A percentile compares a stretch with the other conserved stretches of the same genome.
Conservation (phyloP, 2,888 invertebrate species). For the Elegia similella region DNA sequence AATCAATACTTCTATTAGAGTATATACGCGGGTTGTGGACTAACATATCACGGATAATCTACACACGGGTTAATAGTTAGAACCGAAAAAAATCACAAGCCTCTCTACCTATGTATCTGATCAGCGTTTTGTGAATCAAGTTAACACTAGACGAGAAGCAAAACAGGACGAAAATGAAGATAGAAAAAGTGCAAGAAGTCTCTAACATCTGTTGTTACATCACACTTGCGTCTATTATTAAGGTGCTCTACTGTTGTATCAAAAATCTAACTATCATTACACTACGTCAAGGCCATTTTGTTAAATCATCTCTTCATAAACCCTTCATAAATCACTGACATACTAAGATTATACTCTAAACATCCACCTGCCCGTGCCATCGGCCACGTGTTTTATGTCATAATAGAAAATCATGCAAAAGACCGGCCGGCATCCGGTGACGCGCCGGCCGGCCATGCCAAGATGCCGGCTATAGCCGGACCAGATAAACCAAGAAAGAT, state of each 20-base stretch:
- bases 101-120: not conserved
- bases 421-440: constrained; percentile 24
- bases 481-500: not conserved
- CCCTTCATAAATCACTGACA: too few relatives aligned
- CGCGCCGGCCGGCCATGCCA: constrained; percentile 21
- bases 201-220: not conserved
- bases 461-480: not conserved
- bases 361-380: not conserved
- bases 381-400: constrained; percentile 20
- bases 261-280: too few relatives aligned
- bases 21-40: not conserved
- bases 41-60: not conserved
- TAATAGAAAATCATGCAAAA: constrained; percentile 17
- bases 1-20: constrained; percentile 44
- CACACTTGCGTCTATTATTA: not conserved
- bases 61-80: not conserved
- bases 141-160: not conserved
- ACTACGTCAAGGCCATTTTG: too few relatives aligned
- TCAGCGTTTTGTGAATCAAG: not conserved
- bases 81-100: not conserved
- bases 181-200: not conserved
- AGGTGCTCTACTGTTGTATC: too few relatives aligned
- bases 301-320: too few relatives aligned
- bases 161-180: not conserved
- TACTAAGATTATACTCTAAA: too few relatives aligned